Evolutionary conservation across 2,888 invertebrate genomes (phyloP).

Genomic region (Brassicogethes aeneus): DNA sequence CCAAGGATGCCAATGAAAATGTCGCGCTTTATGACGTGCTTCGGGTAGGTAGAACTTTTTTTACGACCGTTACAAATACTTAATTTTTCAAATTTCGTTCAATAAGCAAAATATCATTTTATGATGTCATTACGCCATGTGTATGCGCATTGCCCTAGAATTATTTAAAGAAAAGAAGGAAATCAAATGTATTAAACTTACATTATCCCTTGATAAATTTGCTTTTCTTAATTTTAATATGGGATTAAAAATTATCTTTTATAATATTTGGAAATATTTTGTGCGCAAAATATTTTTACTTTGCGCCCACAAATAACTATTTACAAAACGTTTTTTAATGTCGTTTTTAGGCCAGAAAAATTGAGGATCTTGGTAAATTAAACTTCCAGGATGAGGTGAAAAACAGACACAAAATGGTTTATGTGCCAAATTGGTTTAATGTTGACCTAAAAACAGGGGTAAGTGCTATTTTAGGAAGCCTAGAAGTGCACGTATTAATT

Average conservation of each 20-base stretch:
- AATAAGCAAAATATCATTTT: no score
- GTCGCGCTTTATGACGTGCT: slow-evolving; percentile 92
- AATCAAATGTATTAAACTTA: no score
- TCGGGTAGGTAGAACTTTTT: slow-evolving; percentile 47
- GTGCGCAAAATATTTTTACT: no score
- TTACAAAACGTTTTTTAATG: slow-evolving; percentile 2
- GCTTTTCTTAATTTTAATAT: no score
- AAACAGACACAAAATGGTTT: slow-evolving; percentile 84
- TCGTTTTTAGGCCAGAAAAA: slow-evolving; percentile 60
- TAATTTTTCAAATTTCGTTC: slow-evolving; percentile 2
- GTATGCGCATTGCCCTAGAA: background rate
- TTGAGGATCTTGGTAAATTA: slow-evolving; percentile 83
- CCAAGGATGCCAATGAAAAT: slow-evolving; percentile 87
- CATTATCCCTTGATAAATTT: no score
- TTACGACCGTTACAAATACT: background rate
- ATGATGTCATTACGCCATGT: background rate
- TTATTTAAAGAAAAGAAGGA: no score
- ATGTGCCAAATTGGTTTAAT: slow-evolving; percentile 98
- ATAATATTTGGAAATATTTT: no score
- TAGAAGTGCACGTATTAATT: no score
- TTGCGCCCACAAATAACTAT: no score
- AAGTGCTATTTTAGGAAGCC: no score
- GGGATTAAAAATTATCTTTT: no score
- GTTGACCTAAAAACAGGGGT: slow-evolving; percentile 98
- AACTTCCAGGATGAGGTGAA: slow-evolving; percentile 92